A percentile compares a stretch with the other conserved stretches of the same genome.
Conservation (phyloP, 2,888 invertebrate genomes). For the Caenorhabditis drosophilae region DNA sequence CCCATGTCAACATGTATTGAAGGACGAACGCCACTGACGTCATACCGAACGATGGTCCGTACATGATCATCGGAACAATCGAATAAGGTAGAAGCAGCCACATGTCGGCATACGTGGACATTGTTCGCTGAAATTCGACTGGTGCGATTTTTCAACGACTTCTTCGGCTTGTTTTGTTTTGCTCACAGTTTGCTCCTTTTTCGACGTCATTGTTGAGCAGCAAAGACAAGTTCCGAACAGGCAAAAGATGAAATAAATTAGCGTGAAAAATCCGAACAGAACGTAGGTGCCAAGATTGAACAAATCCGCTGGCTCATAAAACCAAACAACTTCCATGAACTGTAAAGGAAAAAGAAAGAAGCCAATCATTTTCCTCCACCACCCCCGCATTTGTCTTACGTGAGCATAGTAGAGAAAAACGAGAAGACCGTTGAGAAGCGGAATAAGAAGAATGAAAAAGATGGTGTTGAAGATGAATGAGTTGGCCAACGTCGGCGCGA, state of each 20-base stretch:
- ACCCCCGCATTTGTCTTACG: too few species aligned
- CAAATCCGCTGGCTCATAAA: slow-evolving; percentile 46
- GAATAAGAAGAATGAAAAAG: slow-evolving; percentile 40
- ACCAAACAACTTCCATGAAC: slow-evolving; percentile 46
- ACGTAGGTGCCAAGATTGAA: slow-evolving; percentile 46
- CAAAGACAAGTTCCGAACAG: slow-evolving; percentile 49
- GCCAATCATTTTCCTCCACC: background rate
- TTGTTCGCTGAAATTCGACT: too few species aligned
- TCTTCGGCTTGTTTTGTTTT: too few species aligned
- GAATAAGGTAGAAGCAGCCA: slow-evolving; percentile 48
- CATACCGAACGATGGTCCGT: slow-evolving; percentile 45
- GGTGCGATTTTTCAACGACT: too few species aligned
- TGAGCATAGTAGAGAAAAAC: slow-evolving; percentile 42
- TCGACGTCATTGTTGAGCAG: slow-evolving; percentile 27
- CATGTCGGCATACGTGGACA: slow-evolving; percentile 45
- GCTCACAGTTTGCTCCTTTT: slow-evolving; percentile 20
- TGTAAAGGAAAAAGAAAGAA: slow-evolving; percentile 10
- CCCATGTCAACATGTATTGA: slow-evolving; percentile 36
- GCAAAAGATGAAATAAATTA: slow-evolving; percentile 49
- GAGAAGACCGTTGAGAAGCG: slow-evolving; percentile 38
- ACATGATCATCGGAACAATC: slow-evolving; percentile 42
- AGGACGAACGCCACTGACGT: slow-evolving; percentile 42
- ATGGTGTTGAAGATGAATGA: slow-evolving; percentile 42
- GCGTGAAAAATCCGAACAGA: slow-evolving; percentile 38
- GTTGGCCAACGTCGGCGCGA: slow-evolving; percentile 38